Evolutionary conservation across 2,888 invertebrate genomes (phyloP).

Genomic region (Xylophagus ater): DNA sequence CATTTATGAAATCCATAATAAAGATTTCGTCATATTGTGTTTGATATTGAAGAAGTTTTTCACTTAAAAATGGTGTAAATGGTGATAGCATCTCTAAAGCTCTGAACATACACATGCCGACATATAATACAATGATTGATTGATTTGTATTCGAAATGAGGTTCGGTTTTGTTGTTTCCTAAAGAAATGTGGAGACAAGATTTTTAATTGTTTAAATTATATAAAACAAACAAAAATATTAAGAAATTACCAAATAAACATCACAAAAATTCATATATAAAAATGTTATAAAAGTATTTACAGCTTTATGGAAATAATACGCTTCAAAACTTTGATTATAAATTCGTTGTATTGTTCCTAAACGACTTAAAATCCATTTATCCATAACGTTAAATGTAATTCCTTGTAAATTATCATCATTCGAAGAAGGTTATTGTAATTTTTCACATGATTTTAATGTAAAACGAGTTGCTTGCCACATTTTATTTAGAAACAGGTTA

Average conservation of each 20-base stretch:
- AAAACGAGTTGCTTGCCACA: constrained; percentile 84
- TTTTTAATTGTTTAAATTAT: constrained; percentile 3
- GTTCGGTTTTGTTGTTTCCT: constrained; percentile 51
- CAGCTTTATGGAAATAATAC: constrained; percentile 61
- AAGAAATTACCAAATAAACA: constrained; percentile 69
- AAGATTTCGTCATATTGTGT: constrained; percentile 31
- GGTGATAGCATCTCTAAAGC: constrained; percentile 61
- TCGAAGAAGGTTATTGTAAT: constrained; percentile 22
- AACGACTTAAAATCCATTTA: constrained; percentile 75
- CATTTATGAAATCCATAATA: constrained; percentile 24
- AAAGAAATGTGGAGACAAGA: constrained; percentile 17
- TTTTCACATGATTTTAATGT: constrained; percentile 34
- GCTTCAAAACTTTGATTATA: constrained; percentile 54
- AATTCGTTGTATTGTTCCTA: constrained; percentile 53
- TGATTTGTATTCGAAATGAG: constrained; percentile 36
- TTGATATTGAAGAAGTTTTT: constrained; percentile 52
- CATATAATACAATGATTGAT: constrained; percentile 50
- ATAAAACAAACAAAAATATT: not conserved
- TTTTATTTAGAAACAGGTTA: constrained; percentile 84
- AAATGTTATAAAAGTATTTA: constrained; percentile 61
- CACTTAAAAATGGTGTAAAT: constrained; percentile 68
- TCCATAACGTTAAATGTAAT: constrained; percentile 45
- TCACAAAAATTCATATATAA: constrained; percentile 84
- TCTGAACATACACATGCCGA: constrained; percentile 56
- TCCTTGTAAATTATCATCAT: constrained; percentile 19